Percentiles rank a stretch among this genome's conserved stretches.
These are phyloP conservation scores for Nephila pilipes DNA, from an alignment of 1,140 invertebrate genomes.

Conservation along the genomic window DNA sequence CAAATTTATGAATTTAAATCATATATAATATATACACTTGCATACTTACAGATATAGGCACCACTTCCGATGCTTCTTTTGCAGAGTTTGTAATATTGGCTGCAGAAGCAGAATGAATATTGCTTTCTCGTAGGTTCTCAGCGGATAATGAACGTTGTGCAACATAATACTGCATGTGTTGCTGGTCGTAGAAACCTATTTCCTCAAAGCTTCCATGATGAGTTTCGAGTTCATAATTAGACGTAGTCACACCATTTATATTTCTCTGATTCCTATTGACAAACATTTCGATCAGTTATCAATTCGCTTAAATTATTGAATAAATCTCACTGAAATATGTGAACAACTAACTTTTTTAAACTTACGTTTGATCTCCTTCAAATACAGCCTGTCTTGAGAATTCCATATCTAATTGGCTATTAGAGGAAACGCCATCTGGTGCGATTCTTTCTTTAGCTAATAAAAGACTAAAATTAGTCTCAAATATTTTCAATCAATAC, in stretches of 20 bases:
- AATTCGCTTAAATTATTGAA: no score
- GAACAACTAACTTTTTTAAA: background rate
- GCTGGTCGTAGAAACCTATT: slow-evolving; percentile 4
- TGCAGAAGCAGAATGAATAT: background rate
- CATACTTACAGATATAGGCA: slow-evolving; percentile 50
- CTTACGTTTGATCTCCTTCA: slow-evolving; percentile 29
- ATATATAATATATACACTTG: background rate
- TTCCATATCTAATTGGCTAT: slow-evolving; percentile 73
- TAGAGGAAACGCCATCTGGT: slow-evolving; percentile 68
- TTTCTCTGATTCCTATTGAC: slow-evolving; percentile 2
- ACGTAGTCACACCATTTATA: background rate
- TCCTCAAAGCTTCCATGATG: slow-evolving; percentile 50
- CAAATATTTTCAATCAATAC: no score
- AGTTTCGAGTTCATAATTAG: slow-evolving; percentile 13
- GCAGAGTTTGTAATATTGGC: background rate
- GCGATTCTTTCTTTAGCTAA: slow-evolving; percentile 74
- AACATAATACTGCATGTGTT: background rate
- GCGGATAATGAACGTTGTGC: slow-evolving; percentile 38
- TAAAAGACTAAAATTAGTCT: background rate
- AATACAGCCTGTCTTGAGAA: slow-evolving; percentile 13
- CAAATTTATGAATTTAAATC: background rate
- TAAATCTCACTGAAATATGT: background rate
- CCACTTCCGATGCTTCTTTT: slow-evolving; percentile 10
- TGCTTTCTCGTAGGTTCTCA: background rate
- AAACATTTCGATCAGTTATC: no score